Evolutionary conservation across 92 coral and sea anemone species (phyloP).

Genomic region (Palythoa heliodiscus): DNA sequence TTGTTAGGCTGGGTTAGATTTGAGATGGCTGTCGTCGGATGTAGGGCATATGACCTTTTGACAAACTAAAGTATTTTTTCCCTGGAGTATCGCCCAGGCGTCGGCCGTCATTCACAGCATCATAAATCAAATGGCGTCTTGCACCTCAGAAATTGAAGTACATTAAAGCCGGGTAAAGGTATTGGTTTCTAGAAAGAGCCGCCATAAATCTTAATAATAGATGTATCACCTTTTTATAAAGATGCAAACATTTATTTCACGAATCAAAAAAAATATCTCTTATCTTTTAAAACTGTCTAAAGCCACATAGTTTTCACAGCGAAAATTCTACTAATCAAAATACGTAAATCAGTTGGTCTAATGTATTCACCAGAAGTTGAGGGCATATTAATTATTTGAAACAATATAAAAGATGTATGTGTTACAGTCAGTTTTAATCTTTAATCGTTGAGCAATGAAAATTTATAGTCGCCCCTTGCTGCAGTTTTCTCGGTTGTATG

Average conservation of each 20-base stretch:
- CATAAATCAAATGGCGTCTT: constrained; percentile 47
- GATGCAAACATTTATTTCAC: neutral
- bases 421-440: neutral
- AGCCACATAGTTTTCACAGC: too few species aligned
- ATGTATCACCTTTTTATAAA: neutral
- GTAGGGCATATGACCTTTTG: constrained; percentile 29
- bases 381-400: neutral
- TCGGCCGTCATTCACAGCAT: constrained; percentile 12
- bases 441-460: neutral
- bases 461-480: neutral
- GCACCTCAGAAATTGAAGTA: neutral
- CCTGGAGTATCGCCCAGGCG: constrained; percentile 5
- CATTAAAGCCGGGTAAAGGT: neutral
- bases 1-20: constrained; percentile 25
- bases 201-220: neutral
- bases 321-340: too few species aligned
- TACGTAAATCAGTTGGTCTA: neutral
- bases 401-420: neutral
- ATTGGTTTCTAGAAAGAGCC: constrained; percentile 6
- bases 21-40: constrained; percentile 37
- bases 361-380: neutral
- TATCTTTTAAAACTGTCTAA: too few species aligned
- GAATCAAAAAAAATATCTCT: neutral
- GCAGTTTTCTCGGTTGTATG: neutral
- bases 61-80: constrained; percentile 31